Evolutionary conservation across 64 coral and sea anemone species (phyloP).

Genomic region (Montipora sp.): DNA sequence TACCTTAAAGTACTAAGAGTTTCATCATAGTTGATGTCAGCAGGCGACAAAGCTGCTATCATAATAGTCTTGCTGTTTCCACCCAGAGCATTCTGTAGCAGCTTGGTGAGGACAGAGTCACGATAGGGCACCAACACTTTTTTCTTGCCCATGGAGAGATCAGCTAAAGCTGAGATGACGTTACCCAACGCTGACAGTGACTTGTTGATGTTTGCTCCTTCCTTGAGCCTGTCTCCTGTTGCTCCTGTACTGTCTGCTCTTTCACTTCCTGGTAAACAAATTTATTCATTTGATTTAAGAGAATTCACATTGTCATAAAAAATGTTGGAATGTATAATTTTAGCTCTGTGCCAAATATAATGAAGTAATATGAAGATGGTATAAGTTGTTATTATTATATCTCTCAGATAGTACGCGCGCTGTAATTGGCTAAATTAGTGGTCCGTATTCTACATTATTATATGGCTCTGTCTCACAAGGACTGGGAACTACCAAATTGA

Average conservation of each 20-base stretch:
- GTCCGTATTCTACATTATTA: too few relatives aligned
- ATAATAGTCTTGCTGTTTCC: conserved; percentile 99
- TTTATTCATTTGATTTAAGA: neutral
- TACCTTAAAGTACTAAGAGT: conserved; percentile 94
- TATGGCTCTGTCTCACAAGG: too few relatives aligned
- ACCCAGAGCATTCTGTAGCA: conserved; percentile 98
- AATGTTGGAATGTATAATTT: too few relatives aligned
- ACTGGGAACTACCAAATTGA: too few relatives aligned
- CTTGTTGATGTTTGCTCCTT: conserved; percentile 99
- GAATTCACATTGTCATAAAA: too few relatives aligned
- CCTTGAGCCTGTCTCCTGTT: conserved; percentile 97
- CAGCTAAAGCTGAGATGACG: conserved; percentile 95
- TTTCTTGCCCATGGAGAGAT: conserved; percentile 99
- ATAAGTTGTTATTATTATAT: too few relatives aligned
- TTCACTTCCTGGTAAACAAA: conserved; percentile 83
- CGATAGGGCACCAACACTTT: conserved; percentile 99
- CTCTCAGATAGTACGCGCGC: too few relatives aligned
- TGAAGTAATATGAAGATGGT: too few relatives aligned
- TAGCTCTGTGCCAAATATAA: too few relatives aligned
- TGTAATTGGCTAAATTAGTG: too few relatives aligned
- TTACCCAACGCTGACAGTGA: conserved; percentile 95
- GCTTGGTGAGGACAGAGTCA: conserved; percentile 94
- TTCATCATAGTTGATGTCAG: conserved; percentile 99
- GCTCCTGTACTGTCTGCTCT: conserved; percentile 98
- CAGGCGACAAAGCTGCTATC: conserved; percentile 98